Percentiles rank a stretch among this genome's conserved stretches.
These are phyloP conservation scores for Coleophora deauratella DNA, from an alignment of 2,888 invertebrate species.

Conservation along the genomic window DNA sequence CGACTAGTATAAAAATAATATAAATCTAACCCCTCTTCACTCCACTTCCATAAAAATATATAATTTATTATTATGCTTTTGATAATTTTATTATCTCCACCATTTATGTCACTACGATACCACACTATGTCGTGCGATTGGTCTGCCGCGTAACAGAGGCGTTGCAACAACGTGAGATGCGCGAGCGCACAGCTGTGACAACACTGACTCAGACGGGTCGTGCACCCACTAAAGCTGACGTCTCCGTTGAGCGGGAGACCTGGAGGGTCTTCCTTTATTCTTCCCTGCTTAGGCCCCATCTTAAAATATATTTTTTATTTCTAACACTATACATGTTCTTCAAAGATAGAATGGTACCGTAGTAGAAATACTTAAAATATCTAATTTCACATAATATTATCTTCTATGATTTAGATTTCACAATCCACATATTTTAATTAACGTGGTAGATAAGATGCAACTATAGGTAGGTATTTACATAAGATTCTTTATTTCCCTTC, in stretches of 20 bases:
- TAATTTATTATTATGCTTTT: conserved; percentile 7
- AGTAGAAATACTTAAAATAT: conserved; percentile 8
- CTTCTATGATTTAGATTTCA: neutral
- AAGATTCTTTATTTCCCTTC: conserved; percentile 1
- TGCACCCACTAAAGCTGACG: too few species aligned
- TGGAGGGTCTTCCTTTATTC: too few species aligned
- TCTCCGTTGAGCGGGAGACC: too few species aligned
- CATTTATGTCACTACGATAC: conserved; percentile 21
- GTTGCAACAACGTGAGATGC: too few species aligned
- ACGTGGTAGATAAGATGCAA: conserved; percentile 28
- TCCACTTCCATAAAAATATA: conserved; percentile 17
- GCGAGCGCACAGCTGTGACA: too few species aligned
- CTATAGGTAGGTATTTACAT: conserved; percentile 36
- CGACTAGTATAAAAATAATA: conserved; percentile 46
- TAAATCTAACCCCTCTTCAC: conserved; percentile 5
- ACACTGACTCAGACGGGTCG: too few species aligned
- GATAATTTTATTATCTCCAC: conserved; percentile 23
- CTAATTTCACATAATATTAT: neutral
- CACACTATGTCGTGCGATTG: conserved; percentile 18
- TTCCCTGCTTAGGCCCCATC: too few species aligned
- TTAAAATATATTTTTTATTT: too few species aligned
- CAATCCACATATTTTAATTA: conserved; percentile 9
- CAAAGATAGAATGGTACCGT: conserved; percentile 16
- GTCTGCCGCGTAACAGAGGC: too few species aligned
- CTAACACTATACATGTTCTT: too few species aligned